Evolutionary conservation across 2,797 vertebrate genomes (phyloP).

Genomic region (Catharus ustulatus): DNA sequence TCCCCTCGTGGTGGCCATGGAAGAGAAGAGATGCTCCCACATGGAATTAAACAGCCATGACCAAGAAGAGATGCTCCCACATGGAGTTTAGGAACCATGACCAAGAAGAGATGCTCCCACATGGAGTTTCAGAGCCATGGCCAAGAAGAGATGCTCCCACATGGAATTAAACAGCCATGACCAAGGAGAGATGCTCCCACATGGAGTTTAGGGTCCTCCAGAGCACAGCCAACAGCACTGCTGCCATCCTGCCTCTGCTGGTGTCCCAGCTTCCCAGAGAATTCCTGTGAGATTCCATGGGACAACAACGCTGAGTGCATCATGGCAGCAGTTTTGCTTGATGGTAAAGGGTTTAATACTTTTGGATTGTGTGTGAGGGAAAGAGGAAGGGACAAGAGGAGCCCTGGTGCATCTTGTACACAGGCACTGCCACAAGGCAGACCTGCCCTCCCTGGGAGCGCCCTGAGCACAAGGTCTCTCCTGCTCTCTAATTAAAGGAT

Average conservation of each 20-base stretch:
- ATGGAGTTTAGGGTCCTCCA: not conserved
- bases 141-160: not conserved
- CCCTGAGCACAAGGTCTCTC: not conserved
- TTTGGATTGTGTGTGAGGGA: not conserved
- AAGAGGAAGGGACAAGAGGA: not conserved
- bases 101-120: no score
- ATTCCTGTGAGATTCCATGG: not conserved
- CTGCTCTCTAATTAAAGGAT: slow-evolving; percentile 37
- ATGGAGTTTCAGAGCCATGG: not conserved
- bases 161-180: not conserved
- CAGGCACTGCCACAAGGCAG: fast-evolving
- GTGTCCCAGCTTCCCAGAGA: not conserved
- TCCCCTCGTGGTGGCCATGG: fast-evolving
- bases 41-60: fast-evolving
- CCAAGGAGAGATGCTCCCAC: not conserved
- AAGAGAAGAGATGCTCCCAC: not conserved
- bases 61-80: not conserved
- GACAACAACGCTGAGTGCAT: fast-evolving
- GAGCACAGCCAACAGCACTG: fast-evolving
- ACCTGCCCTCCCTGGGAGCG: not conserved
- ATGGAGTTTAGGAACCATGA: no score
- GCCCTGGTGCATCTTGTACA: not conserved
- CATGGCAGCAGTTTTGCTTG: not conserved
- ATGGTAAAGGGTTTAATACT: not conserved
- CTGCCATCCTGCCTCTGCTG: fast-evolving